Percentiles rank a stretch among this genome's conserved stretches.
Conservation (phyloP, 2,797 vertebrate species). For the Gymnothorax reevesii region DNA sequence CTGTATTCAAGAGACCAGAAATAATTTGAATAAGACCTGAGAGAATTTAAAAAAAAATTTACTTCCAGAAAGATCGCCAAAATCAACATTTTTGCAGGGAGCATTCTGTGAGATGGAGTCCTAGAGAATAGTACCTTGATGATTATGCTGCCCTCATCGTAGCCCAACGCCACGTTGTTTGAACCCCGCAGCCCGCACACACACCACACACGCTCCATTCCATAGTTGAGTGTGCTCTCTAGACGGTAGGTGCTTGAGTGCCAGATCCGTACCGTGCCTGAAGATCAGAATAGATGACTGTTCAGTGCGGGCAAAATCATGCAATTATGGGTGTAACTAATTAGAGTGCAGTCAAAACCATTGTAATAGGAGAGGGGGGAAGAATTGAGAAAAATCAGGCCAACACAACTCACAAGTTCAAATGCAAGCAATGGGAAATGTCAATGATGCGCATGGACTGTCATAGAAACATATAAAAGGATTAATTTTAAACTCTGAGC, state of each 20-base stretch:
- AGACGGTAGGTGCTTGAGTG: conserved; percentile 96
- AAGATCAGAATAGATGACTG: background rate
- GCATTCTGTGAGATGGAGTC: conserved; percentile 12
- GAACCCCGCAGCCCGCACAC: conserved; percentile 92
- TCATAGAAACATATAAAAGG: background rate
- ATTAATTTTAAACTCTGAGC: background rate
- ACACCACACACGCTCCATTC: conserved; percentile 98
- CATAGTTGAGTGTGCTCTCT: conserved; percentile 95
- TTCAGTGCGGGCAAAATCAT: background rate
- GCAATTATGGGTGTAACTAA: background rate
- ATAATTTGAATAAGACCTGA: background rate
- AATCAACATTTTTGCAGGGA: background rate
- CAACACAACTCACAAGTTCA: background rate
- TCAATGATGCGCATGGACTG: background rate
- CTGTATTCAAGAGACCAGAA: background rate
- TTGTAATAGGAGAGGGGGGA: background rate
- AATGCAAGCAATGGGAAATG: background rate
- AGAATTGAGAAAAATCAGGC: background rate
- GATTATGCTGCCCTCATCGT: conserved; percentile 98
- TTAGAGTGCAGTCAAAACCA: background rate
- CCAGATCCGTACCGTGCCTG: conserved; percentile 97
- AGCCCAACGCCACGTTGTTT: conserved; percentile 94
- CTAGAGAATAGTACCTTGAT: conserved; percentile 72
- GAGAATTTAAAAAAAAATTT: background rate
- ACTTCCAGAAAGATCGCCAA: background rate